Evolutionary conservation across 2,888 invertebrate genomes (phyloP).

Genomic region (Megalurothrips usitatus): DNA sequence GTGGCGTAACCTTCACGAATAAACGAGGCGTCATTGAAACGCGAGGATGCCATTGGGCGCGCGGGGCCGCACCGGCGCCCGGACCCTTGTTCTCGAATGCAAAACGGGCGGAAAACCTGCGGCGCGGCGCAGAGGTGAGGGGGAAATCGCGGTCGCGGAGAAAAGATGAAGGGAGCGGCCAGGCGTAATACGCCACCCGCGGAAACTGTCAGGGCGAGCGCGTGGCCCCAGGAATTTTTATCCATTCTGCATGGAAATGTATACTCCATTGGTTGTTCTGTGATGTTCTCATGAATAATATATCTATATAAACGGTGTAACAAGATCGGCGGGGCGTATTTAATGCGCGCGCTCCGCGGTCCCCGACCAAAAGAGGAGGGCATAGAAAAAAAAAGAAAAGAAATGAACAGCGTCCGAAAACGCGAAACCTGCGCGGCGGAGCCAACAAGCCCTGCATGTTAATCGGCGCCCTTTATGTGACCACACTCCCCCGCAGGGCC

Average conservation of each 20-base stretch:
- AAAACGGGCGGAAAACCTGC: too few relatives aligned
- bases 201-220: neutral
- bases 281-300: conserved; percentile 25
- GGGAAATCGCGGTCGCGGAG: neutral
- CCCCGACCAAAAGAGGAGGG: neutral
- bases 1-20: too few relatives aligned
- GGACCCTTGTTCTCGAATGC: too few relatives aligned
- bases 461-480: too few relatives aligned
- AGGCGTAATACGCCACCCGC: neutral
- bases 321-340: neutral
- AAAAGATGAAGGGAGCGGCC: neutral
- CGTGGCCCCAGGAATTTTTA: neutral
- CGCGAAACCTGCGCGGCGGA: too few relatives aligned
- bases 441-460: too few relatives aligned
- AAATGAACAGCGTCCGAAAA: too few relatives aligned
- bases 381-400: too few relatives aligned
- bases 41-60: too few relatives aligned
- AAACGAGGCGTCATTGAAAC: too few relatives aligned
- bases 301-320: neutral
- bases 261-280: conserved; percentile 15
- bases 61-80: too few relatives aligned
- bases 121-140: neutral
- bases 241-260: conserved; percentile 7
- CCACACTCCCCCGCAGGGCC: too few relatives aligned
- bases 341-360: neutral